Evolutionary conservation across 2,797 vertebrate genomes (phyloP).

Genomic region (Helarctos malayanus): DNA sequence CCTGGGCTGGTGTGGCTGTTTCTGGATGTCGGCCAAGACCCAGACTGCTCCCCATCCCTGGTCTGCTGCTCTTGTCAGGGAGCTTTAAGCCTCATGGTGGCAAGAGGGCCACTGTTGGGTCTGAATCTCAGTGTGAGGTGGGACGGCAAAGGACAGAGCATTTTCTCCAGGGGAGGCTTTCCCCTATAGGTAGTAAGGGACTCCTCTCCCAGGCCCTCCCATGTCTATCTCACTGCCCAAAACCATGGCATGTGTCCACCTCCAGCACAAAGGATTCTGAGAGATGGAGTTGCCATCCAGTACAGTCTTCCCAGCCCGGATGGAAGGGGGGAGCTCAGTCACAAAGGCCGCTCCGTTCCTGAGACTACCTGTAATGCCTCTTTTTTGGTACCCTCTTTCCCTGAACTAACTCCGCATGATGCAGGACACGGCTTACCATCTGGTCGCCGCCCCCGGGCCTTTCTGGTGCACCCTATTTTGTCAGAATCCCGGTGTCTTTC

Average conservation of each 20-base stretch:
- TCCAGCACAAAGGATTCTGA: neutral
- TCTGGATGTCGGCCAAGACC: neutral
- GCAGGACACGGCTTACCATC: fast-evolving
- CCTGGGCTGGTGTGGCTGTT: neutral
- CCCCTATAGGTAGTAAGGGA: neutral
- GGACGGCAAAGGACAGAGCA: neutral
- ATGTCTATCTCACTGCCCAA: neutral
- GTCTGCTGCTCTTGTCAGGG: no score
- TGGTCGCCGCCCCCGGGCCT: neutral
- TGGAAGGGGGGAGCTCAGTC: neutral
- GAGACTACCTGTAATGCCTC: neutral
- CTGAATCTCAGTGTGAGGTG: neutral
- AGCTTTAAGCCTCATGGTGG: no score
- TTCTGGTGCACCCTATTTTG: neutral
- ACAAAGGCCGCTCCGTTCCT: neutral
- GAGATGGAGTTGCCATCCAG: neutral
- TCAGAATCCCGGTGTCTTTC: neutral
- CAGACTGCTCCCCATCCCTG: neutral
- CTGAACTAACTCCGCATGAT: neutral
- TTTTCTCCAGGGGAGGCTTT: neutral
- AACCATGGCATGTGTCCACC: neutral
- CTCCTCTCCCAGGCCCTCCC: neutral
- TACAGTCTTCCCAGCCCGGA: fast-evolving
- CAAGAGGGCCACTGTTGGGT: no score
- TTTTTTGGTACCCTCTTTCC: neutral